Base-by-base conservation (phyloP, 2,888 invertebrate genomes). In the Graphium colonna region DNA sequence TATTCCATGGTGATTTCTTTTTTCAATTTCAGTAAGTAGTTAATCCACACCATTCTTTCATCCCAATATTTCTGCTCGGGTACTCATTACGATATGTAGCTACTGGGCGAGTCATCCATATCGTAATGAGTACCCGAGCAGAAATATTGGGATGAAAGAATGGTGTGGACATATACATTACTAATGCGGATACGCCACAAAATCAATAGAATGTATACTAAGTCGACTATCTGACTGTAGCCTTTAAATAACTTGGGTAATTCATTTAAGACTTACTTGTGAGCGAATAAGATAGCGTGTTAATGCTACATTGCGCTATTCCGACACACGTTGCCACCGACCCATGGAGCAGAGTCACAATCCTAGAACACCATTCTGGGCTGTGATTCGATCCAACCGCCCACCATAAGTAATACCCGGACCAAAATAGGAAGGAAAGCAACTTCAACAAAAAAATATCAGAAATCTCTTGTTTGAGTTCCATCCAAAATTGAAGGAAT, bases 281-380 rank as follows among this genome's bases (percentile, higher is more conserved):
- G 9, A 85, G 68, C 10, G 72, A 68, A 57, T 68, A 71, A 56
- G 61, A 58, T 18, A 79, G 50, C 12, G 57, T 59, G 12, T 52
- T 51, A n/a, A 75, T 58, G 3, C 71, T 72, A 60, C 88, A 88
- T 56, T 85, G 85, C 31, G 69, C 60, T 2, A 80, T 52, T 1
- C 84, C 87, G 1, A 67, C 67, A 1, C 73, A 26, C 0, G 79
- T 64, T 0, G 83, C 81, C 3, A 87, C 69, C 44, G 60, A 64
- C 1, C 85, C 84, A 56, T 89, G 88, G 9, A 86, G 56, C 5
- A 89, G 62, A 0, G 88, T 82, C 36, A 88, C 65, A 10, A 68
- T 60, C 16, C 88, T 67, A 0, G 82, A 81, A 55, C 74, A 74
- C 79, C 81, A 87, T 55, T 89, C 88, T 0, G 84, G 80, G 16